Base-by-base conservation (phyloP, 2,113 vertebrate species). In the Anhinga anhinga region DNA sequence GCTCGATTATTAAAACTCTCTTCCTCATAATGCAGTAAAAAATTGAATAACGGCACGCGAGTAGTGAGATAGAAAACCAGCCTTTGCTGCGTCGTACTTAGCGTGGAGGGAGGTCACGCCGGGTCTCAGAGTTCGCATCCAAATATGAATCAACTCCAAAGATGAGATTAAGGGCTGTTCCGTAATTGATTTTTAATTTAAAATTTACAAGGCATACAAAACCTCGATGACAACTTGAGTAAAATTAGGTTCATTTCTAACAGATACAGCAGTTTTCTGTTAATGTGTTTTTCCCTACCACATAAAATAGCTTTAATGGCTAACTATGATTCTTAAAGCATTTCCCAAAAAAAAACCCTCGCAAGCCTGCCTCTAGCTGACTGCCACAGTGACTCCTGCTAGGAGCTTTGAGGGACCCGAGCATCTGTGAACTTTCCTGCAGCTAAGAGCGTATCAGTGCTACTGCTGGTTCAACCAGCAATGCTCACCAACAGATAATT, bases 401-500 rank as follows among this genome's bases (percentile, higher is more conserved):
- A 17, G 12, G 93, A 93, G 82, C 96, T 97, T 83, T 38, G n/a
- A 93, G 91, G 89, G 90, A 80, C 95, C 63, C 20, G 77, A 98
- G 97, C 97, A 93, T 96, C 97, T 94, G 92, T 63, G 95, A 94
- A 87, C 84, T 50, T 84, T 96, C 93, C 93, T 88, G 96, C 92
- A 97, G 98, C 96, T n/a, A 53, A 56, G 91, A 93, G 78, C 40
- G 2, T 49, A 92, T 83, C 91, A 67, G 82, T 13, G 11, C 96
- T 88, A 90, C 96, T 30, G 14, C 92, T 72, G 74, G 38, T 88
- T 97, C 87, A 76, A 44, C 71, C 21, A 1, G 87, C 38, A 87
- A 27, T 58, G 74, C 91, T 96, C 98, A 86, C 97, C 88, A 96
- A 95, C 95, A 97, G 97, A 98, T 98, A 98, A 98, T 98, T 98